phyloP scores from a whole-genome alignment of 2,888 invertebrate species.

The Panopea generosa region DNA sequence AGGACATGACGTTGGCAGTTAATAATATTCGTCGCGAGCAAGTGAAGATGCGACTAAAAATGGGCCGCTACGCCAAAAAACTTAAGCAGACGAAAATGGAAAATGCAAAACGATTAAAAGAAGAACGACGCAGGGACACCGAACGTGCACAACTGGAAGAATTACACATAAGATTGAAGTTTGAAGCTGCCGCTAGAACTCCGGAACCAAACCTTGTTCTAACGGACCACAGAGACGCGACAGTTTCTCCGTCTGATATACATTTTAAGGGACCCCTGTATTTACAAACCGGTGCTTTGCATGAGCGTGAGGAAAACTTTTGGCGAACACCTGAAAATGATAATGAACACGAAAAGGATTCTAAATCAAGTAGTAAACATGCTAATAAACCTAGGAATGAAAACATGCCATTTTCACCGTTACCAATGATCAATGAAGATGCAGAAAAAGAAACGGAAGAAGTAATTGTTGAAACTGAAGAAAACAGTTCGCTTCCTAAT shows the following conservation, averaged over 20 bases:
- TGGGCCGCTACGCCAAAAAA: conserved; percentile 64
- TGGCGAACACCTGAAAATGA: not conserved
- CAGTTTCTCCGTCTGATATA: conserved; percentile 29
- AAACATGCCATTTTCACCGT: conserved; percentile 12
- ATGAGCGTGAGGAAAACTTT: conserved; percentile 14
- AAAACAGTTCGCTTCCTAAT: not conserved
- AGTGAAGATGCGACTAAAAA: conserved; percentile 63
- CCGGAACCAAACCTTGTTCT: conserved; percentile 32
- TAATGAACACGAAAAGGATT: not conserved
- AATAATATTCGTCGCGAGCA: conserved; percentile 71
- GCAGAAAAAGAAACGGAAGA: conserved; percentile 51
- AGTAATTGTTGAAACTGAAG: not conserved
- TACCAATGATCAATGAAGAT: conserved; percentile 66
- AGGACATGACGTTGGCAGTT: conserved; percentile 70
- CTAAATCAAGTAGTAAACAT: conserved; percentile 3
- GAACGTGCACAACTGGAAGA: conserved; percentile 54
- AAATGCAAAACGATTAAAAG: conserved; percentile 53
- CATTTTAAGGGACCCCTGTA: conserved; percentile 38
- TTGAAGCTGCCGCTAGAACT: conserved; percentile 50
- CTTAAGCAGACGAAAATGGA: conserved; percentile 60
- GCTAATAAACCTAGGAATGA: too few species aligned
- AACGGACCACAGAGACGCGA: conserved; percentile 7
- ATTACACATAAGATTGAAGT: conserved; percentile 52
- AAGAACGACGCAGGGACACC: conserved; percentile 44
- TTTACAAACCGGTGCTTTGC: conserved; percentile 37